Conservation (phyloP, 2,113 vertebrate genomes). For the Tor tambroides region DNA sequence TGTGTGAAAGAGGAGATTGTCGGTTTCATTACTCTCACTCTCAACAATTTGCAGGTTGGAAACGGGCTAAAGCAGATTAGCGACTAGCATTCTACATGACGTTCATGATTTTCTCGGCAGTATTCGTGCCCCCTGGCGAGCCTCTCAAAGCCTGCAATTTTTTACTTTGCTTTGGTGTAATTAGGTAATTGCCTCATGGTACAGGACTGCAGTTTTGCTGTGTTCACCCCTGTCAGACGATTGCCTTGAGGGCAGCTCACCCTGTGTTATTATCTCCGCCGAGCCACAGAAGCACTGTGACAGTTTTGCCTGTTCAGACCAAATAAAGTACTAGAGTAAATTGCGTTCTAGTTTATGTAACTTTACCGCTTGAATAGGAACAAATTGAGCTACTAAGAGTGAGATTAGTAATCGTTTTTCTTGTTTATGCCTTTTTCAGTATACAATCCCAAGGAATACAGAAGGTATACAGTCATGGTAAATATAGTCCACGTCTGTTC, state of each 20-base stretch:
- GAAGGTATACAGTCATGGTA: neutral
- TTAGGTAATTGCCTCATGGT: slow-evolving; percentile 74
- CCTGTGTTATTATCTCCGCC: slow-evolving; percentile 71
- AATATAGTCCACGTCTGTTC: slow-evolving; percentile 3
- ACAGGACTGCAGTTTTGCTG: slow-evolving; percentile 66
- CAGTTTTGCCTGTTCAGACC: slow-evolving; percentile 12
- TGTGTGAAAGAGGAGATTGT: neutral
- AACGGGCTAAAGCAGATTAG: slow-evolving; percentile 53
- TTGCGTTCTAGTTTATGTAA: neutral
- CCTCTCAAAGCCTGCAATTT: slow-evolving; percentile 62
- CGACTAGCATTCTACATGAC: neutral
- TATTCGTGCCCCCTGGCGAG: slow-evolving; percentile 54
- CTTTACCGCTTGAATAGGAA: neutral
- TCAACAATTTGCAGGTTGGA: slow-evolving; percentile 50
- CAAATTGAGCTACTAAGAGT: neutral
- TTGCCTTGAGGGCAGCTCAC: slow-evolving; percentile 67
- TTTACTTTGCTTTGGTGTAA: slow-evolving; percentile 67
- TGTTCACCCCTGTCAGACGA: slow-evolving; percentile 65
- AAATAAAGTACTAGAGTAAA: neutral
- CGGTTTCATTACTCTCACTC: slow-evolving; percentile 23
- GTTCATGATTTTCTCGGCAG: slow-evolving; percentile 22
- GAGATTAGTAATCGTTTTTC: neutral
- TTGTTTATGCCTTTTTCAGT: neutral
- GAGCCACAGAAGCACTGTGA: slow-evolving; percentile 29
- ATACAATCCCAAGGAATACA: neutral